These are phyloP conservation scores for Melinopterus prodromus DNA, from an alignment of 2,888 invertebrate species.

Conservation along the genomic window DNA sequence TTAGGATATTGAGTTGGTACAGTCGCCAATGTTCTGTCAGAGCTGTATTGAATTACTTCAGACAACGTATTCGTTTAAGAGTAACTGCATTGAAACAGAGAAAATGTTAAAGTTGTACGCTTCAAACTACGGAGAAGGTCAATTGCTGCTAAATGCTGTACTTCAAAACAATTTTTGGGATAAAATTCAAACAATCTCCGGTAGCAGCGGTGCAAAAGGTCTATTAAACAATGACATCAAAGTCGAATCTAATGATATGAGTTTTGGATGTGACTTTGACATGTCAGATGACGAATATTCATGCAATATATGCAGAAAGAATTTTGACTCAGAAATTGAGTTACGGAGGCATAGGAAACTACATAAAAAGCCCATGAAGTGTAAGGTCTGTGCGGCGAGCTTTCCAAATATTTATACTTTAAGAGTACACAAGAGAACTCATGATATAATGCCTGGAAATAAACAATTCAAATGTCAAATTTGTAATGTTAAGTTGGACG, in stretches of 20 bases:
- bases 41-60: conserved; percentile 16
- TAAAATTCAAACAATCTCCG: background rate
- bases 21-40: conserved; percentile 5
- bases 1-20: conserved; percentile 15
- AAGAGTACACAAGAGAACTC: conserved; percentile 4
- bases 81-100: conserved; percentile 13
- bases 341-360: background rate
- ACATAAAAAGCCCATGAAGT: conserved; percentile 5
- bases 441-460: background rate
- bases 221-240: background rate
- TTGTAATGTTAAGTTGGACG: background rate
- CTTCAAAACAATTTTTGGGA: background rate
- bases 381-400: background rate
- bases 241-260: background rate
- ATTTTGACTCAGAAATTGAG: background rate
- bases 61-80: conserved; percentile 11
- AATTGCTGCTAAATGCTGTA: background rate
- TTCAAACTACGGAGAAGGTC: background rate
- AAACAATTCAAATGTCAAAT: background rate
- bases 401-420: too few species aligned
- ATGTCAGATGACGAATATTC: background rate
- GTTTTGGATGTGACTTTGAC: conserved; percentile 11
- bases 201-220: background rate
- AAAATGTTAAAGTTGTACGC: conserved; percentile 6
- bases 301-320: conserved; percentile 6